Conservation (phyloP, 2,888 invertebrate genomes). For the Amphipoea lucens region DNA sequence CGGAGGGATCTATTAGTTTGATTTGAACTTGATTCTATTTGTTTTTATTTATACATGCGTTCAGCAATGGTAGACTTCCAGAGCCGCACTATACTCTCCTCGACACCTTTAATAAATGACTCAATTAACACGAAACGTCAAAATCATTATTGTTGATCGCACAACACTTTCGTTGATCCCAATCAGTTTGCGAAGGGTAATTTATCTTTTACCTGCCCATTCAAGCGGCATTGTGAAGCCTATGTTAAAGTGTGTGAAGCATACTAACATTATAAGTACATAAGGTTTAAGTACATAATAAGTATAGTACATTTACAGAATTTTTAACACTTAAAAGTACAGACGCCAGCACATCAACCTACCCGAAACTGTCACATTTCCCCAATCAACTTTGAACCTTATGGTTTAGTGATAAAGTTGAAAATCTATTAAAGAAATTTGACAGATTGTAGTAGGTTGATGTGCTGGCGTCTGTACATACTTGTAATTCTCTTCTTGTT, state of each 20-base stretch:
- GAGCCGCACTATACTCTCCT: neutral
- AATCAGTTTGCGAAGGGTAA: neutral
- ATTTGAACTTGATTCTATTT: neutral
- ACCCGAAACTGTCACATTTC: too few relatives aligned
- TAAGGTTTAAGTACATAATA: neutral
- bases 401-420: too few relatives aligned
- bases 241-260: neutral
- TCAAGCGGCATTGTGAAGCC: neutral
- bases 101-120: neutral
- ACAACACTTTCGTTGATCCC: neutral
- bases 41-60: neutral
- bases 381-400: too few relatives aligned
- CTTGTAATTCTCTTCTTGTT: conserved; percentile 38
- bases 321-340: conserved; percentile 6
- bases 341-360: too few relatives aligned
- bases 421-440: too few relatives aligned
- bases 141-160: neutral
- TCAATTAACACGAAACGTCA: neutral
- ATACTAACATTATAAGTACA: neutral
- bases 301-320: conserved; percentile 1
- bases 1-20: too few relatives aligned
- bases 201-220: neutral
- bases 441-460: too few relatives aligned
- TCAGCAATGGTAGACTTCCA: neutral
- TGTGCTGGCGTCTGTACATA: neutral